These are phyloP conservation scores for Epinephelus awoara DNA, from an alignment of 2,797 vertebrate genomes.

Conservation along the genomic window DNA sequence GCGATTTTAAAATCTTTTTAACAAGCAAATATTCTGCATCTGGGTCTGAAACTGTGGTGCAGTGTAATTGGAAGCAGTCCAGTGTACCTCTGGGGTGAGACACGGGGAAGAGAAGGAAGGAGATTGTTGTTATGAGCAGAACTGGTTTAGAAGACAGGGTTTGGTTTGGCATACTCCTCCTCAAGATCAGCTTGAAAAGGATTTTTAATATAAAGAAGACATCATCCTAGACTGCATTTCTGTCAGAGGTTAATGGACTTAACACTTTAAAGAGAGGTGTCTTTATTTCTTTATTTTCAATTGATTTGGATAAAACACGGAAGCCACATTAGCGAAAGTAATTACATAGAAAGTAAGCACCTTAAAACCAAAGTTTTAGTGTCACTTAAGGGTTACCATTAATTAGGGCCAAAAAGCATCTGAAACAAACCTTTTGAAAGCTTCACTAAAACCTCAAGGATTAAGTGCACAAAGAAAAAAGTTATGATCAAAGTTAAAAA, in stretches of 20 bases:
- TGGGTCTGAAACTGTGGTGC: conserved; percentile 53
- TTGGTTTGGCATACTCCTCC: conserved; percentile 23
- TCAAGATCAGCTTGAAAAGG: conserved; percentile 28
- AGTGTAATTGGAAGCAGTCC: conserved; percentile 63
- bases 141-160: conserved; percentile 27
- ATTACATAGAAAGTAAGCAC: conserved; percentile 1
- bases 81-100: conserved; percentile 40
- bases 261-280: conserved; percentile 14
- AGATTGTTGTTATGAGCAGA: not conserved
- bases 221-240: not conserved
- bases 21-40: conserved; percentile 68
- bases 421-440: conserved; percentile 11
- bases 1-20: conserved; percentile 59
- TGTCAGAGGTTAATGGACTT: conserved; percentile 20
- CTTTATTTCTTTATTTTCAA: not conserved
- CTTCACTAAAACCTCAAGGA: conserved; percentile 5
- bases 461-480: not conserved
- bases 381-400: conserved; percentile 1
- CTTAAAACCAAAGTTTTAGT: conserved; percentile 2
- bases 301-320: conserved; percentile 1
- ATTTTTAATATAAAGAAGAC: conserved; percentile 4
- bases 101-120: not conserved
- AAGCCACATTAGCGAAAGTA: conserved; percentile 7
- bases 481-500: not conserved
- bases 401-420: conserved; percentile 3